Conservation (phyloP, 2,113 vertebrate genomes). For the Cyanocitta stelleri region DNA sequence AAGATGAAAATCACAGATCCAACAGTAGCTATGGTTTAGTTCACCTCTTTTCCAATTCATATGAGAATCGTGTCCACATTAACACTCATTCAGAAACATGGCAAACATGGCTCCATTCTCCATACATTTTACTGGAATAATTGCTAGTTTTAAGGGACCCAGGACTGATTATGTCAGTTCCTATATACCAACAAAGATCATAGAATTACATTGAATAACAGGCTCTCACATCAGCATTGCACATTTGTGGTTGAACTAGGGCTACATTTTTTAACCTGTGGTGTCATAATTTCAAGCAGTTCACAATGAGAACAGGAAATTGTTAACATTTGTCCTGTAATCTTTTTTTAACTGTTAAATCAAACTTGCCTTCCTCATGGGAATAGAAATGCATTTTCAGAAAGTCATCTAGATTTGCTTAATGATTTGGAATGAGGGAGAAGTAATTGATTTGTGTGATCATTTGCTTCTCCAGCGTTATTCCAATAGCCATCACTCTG, state of each 20-base stretch:
- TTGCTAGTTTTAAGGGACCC: neutral
- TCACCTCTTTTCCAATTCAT: neutral
- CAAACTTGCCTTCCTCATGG: neutral
- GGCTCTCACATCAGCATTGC: neutral
- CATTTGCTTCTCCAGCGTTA: neutral
- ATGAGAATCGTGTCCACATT: neutral
- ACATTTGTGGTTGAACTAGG: neutral
- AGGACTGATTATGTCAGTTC: neutral
- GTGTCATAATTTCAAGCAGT: neutral
- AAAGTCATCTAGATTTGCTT: neutral
- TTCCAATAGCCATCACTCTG: neutral
- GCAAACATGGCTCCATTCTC: neutral
- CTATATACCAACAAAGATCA: neutral
- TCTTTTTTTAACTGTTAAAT: neutral
- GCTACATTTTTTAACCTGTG: neutral
- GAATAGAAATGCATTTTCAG: neutral
- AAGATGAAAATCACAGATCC: neutral
- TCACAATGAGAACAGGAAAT: neutral
- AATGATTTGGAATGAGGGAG: neutral
- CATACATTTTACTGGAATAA: neutral
- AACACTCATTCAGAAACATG: neutral
- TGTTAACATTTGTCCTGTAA: neutral
- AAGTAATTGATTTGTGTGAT: neutral
- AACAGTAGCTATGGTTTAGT: neutral
- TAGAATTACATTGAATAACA: accelerated